These are phyloP conservation scores for Drosophila austrosaltans DNA, from an alignment of 2,888 invertebrate genomes.

Conservation along the genomic window DNA sequence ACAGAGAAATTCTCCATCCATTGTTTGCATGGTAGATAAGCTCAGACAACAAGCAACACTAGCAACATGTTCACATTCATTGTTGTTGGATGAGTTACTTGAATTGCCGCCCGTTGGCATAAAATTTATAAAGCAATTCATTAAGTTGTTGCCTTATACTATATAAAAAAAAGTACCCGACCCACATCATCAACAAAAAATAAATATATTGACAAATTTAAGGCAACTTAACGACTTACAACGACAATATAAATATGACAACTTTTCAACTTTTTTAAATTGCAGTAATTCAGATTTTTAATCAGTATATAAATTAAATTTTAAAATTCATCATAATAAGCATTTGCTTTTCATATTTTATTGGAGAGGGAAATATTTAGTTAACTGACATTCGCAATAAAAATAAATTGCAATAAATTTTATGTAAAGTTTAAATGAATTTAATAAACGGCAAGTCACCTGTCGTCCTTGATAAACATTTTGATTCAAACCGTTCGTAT, in stretches of 20 bases:
- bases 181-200: slow-evolving; percentile 12
- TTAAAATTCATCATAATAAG: not conserved
- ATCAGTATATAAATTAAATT: not conserved
- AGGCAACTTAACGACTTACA: slow-evolving; percentile 18
- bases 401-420: too few species aligned
- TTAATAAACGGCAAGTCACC: not conserved
- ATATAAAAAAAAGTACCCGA: not conserved
- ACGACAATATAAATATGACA: not conserved
- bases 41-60: slow-evolving; percentile 1
- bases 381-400: not conserved
- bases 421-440: not conserved
- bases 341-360: too few species aligned
- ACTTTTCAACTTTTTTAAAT: not conserved
- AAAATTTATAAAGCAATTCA: slow-evolving; percentile 10
- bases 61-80: not conserved
- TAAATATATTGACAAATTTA: slow-evolving; percentile 54
- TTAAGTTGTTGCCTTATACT: not conserved
- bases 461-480: not conserved
- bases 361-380: not conserved
- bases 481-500: not conserved
- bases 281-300: not conserved
- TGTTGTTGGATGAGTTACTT: slow-evolving; percentile 1
- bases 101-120: slow-evolving; percentile 9
- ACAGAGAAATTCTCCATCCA: not conserved
- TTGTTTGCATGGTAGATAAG: slow-evolving; percentile 5